Conservation (phyloP, 2,113 vertebrate species). For the Sitta europaea region DNA sequence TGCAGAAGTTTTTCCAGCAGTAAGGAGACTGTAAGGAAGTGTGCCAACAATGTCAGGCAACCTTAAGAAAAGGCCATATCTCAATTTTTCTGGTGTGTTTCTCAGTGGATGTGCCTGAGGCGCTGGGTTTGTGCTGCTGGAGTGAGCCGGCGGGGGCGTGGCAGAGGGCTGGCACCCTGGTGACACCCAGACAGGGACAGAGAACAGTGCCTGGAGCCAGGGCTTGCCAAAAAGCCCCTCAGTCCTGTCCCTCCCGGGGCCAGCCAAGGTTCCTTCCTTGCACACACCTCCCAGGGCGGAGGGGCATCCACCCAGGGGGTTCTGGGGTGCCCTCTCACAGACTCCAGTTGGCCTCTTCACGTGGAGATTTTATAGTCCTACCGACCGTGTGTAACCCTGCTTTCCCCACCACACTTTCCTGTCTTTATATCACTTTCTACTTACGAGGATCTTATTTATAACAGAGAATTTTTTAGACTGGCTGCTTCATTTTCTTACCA, state of each 20-base stretch:
- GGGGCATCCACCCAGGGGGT: neutral
- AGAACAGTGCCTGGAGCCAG: slow-evolving; percentile 14
- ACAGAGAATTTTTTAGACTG: slow-evolving; percentile 68
- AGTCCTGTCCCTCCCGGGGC: neutral
- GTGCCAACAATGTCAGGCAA: slow-evolving; percentile 57
- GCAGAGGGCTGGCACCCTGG: neutral
- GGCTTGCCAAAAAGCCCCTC: neutral
- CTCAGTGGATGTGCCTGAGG: neutral
- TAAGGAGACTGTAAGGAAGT: slow-evolving; percentile 51
- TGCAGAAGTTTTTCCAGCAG: slow-evolving; percentile 49
- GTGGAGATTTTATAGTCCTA: slow-evolving; percentile 46
- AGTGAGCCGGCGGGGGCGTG: neutral
- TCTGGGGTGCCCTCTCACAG: neutral
- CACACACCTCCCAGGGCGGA: neutral
- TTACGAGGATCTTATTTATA: slow-evolving; percentile 65
- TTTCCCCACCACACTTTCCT: neutral
- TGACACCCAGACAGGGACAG: neutral
- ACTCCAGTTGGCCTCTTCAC: slow-evolving; percentile 1
- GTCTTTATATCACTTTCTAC: slow-evolving; percentile 74
- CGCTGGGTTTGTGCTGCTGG: neutral
- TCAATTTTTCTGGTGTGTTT: slow-evolving; percentile 47
- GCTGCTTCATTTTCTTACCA: slow-evolving; percentile 68
- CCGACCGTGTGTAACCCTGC: neutral
- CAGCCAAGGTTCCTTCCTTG: neutral
- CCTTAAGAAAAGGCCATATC: slow-evolving; percentile 61